A percentile compares a stretch with the other conserved stretches of the same genome.
Conservation (phyloP, 2,113 vertebrate species). For the Aspiorhynchus laticeps region DNA sequence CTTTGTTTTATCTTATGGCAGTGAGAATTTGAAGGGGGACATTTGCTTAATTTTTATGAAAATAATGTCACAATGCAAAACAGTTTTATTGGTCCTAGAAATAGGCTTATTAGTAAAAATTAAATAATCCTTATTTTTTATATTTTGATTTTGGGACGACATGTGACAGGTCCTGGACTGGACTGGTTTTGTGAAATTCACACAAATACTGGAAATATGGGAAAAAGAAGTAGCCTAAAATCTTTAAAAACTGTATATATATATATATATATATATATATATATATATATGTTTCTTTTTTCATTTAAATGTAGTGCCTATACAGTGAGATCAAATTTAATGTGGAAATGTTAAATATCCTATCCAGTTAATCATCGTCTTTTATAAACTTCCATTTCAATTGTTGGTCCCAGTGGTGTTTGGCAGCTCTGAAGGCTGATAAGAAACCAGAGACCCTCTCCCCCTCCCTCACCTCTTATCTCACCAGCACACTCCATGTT, state of each 20-base stretch:
- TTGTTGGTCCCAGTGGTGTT: conserved; percentile 69
- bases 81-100: no score
- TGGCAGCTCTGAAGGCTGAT: conserved; percentile 70
- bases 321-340: background rate
- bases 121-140: no score
- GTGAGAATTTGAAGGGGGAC: background rate
- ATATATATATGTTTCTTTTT: background rate
- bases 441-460: conserved; percentile 66
- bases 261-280: background rate
- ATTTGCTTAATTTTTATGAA: no score
- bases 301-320: background rate
- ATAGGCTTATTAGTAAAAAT: background rate
- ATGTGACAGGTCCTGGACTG: background rate
- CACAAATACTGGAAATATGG: background rate
- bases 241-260: no score
- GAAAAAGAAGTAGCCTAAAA: background rate
- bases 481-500: conserved; percentile 71
- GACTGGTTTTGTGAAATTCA: background rate
- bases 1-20: background rate
- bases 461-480: conserved; percentile 69
- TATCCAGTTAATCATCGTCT: background rate
- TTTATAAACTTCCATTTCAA: conserved; percentile 57
- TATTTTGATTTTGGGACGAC: background rate
- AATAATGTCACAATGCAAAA: no score
- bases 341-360: background rate